A percentile compares a stretch with the other conserved stretches of the same genome.
Evolutionary conservation across 2,113 vertebrate species (phyloP).

Genomic region (Poecilia latipinna): DNA sequence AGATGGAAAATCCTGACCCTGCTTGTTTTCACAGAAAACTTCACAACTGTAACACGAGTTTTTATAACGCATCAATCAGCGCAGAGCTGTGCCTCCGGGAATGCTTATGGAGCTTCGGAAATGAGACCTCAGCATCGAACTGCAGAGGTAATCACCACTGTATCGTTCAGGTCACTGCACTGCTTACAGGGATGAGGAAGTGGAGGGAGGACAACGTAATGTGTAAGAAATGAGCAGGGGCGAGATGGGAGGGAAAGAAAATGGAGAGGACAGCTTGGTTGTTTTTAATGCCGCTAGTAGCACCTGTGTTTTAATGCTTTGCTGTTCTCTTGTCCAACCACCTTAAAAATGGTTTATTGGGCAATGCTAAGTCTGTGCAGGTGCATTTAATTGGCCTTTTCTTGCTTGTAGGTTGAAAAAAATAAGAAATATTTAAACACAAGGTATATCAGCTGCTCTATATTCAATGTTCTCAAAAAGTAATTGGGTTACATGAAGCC

Average conservation of each 20-base stretch:
- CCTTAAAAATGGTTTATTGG: background rate
- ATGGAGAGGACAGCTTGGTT: background rate
- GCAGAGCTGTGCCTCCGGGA: slow-evolving; percentile 63
- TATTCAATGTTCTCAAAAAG: background rate
- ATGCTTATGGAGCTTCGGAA: slow-evolving; percentile 63
- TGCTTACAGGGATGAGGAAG: slow-evolving; percentile 41
- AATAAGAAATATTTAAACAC: too few species aligned
- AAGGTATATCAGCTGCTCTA: too few species aligned
- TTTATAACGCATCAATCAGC: slow-evolving; percentile 77
- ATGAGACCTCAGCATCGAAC: slow-evolving; percentile 72
- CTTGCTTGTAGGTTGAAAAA: too few species aligned
- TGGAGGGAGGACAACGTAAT: slow-evolving; percentile 15
- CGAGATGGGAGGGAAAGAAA: background rate
- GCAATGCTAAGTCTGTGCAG: background rate
- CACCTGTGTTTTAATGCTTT: background rate
- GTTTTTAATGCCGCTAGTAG: background rate
- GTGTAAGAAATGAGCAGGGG: slow-evolving; percentile 3
- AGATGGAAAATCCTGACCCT: slow-evolving; percentile 76
- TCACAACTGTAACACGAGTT: slow-evolving; percentile 71
- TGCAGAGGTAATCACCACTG: slow-evolving; percentile 50
- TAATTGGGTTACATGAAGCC: background rate
- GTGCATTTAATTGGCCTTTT: background rate
- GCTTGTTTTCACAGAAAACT: slow-evolving; percentile 81
- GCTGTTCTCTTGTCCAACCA: background rate
- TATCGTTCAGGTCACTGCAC: slow-evolving; percentile 63